These are phyloP conservation scores for Lathronympha strigana DNA, from an alignment of 2,888 invertebrate genomes.

Conservation along the genomic window DNA sequence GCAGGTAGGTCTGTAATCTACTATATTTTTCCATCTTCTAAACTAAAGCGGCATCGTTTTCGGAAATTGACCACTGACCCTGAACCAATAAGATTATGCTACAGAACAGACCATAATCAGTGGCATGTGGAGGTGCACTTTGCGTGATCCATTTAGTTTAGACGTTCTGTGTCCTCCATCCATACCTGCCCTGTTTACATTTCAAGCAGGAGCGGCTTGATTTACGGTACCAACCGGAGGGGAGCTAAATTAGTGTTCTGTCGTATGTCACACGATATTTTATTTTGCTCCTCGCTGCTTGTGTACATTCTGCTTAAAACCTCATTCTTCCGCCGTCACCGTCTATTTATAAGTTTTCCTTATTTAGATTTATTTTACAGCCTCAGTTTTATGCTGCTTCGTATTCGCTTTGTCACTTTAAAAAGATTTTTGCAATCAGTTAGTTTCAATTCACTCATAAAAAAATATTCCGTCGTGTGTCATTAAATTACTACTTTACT, in stretches of 20 bases:
- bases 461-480: not conserved
- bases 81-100: too few species aligned
- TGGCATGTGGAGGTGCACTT: not conserved
- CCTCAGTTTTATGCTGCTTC: constrained; percentile 47
- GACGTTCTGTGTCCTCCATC: constrained; percentile 8
- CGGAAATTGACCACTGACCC: too few species aligned
- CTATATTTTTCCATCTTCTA: too few species aligned
- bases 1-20: too few species aligned
- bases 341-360: constrained; percentile 75
- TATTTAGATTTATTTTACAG: constrained; percentile 67
- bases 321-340: constrained; percentile 69
- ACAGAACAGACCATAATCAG: not conserved
- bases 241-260: constrained; percentile 77
- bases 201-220: constrained; percentile 74
- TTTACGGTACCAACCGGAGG: constrained; percentile 70
- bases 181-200: constrained; percentile 63
- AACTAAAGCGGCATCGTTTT: too few species aligned
- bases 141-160: not conserved
- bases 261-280: constrained; percentile 77
- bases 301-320: constrained; percentile 68
- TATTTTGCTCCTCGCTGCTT: constrained; percentile 65
- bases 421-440: constrained; percentile 4
- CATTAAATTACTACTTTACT: too few species aligned
- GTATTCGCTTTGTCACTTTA: not conserved
- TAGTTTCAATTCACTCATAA: not conserved